These are phyloP conservation scores for Phoenicopterus ruber DNA, from an alignment of 2,113 vertebrate species.

Conservation along the genomic window DNA sequence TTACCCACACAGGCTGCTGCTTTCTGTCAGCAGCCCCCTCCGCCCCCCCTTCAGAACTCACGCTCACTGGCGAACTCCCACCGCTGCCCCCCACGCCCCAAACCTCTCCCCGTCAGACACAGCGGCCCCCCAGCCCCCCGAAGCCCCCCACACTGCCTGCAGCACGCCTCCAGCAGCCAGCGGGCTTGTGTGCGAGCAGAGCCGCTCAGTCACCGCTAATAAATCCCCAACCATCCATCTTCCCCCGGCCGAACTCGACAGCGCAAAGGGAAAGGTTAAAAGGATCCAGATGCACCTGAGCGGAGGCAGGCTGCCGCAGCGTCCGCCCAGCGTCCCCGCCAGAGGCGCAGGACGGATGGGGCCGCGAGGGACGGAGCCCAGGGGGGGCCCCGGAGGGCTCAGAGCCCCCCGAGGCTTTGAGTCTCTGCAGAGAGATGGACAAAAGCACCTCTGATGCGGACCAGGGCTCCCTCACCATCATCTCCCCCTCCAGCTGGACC, in stretches of 20 bases:
- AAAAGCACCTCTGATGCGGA: background rate
- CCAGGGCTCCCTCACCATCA: accelerated
- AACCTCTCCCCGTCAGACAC: background rate
- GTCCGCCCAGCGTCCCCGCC: background rate
- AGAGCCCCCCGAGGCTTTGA: background rate
- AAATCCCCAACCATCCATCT: background rate
- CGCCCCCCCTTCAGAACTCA: background rate
- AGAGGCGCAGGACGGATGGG: background rate
- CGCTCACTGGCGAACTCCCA: background rate
- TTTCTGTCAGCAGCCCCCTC: background rate
- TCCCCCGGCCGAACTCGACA: background rate
- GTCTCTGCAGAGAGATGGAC: background rate
- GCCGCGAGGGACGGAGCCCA: background rate
- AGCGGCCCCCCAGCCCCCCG: background rate
- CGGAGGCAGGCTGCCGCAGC: background rate
- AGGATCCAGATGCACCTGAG: background rate
- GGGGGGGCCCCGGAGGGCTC: accelerated
- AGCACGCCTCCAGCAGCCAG: background rate
- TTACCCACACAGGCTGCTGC: background rate
- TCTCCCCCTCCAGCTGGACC: background rate
- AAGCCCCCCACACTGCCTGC: background rate
- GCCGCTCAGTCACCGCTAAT: background rate
- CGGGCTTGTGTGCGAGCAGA: background rate
- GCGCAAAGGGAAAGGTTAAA: background rate
- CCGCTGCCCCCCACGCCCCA: background rate